A percentile compares a stretch with the other conserved stretches of the same genome.
phyloP scores from a whole-genome alignment of 2,888 invertebrate species.

The Mactromeris polynyma region DNA sequence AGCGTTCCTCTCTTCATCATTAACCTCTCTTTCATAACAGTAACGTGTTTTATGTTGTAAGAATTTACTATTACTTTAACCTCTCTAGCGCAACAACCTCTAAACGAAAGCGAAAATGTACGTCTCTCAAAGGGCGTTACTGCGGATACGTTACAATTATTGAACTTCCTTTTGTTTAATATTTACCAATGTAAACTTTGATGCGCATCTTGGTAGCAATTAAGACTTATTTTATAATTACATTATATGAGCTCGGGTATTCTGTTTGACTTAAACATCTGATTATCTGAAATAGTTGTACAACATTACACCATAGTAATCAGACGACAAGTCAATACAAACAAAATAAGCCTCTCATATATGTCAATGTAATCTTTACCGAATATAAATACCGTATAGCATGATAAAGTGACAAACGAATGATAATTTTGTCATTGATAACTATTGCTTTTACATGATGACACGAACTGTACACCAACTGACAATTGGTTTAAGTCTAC shows the following conservation, averaged over 20 bases:
- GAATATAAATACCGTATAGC: not conserved
- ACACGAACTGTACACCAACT: not conserved
- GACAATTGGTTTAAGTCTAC: not conserved
- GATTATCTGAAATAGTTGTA: not conserved
- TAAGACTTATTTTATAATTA: not conserved
- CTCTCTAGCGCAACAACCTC: no score
- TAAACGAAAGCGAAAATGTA: no score
- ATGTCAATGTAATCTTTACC: constrained; percentile 1
- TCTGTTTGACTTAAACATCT: not conserved
- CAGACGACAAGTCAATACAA: not conserved
- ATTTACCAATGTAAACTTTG: no score
- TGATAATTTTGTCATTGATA: not conserved
- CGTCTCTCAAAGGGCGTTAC: no score
- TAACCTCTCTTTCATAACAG: no score
- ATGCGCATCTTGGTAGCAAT: no score
- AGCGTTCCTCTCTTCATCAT: no score
- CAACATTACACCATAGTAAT: not conserved
- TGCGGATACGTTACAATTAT: no score
- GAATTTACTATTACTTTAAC: no score
- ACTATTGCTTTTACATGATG: not conserved
- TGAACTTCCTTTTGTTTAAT: no score
- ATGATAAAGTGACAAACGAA: not conserved
- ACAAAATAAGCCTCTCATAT: not conserved
- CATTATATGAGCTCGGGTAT: not conserved
- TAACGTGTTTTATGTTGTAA: no score